phyloP scores from a whole-genome alignment of 2,888 invertebrate species.

The Platerodrilus igneus region DNA sequence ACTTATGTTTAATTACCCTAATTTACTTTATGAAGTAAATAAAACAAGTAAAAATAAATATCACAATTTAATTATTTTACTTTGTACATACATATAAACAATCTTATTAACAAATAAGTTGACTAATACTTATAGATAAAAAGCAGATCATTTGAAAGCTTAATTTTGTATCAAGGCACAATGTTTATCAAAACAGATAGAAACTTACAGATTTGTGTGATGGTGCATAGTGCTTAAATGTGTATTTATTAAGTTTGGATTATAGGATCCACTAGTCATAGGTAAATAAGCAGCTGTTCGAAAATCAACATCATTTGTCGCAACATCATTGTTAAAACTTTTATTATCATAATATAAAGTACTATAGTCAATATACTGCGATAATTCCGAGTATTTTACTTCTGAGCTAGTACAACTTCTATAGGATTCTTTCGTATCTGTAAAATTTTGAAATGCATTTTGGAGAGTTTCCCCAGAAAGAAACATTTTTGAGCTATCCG shows the following conservation, averaged over 20 bases:
- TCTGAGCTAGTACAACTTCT: slow-evolving; percentile 22
- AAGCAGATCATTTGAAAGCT: slow-evolving; percentile 28
- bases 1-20: too few species aligned
- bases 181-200: slow-evolving; percentile 11
- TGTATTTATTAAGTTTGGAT: slow-evolving; percentile 21
- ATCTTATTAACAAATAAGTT: slow-evolving; percentile 12
- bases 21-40: neutral
- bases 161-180: slow-evolving; percentile 26
- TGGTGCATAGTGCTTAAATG: slow-evolving; percentile 14
- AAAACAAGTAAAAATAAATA: slow-evolving; percentile 16
- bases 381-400: slow-evolving; percentile 32
- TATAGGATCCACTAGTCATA: slow-evolving; percentile 24
- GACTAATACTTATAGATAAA: slow-evolving; percentile 18
- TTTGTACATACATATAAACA: slow-evolving; percentile 17
- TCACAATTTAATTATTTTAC: slow-evolving; percentile 21
- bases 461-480: slow-evolving; percentile 32
- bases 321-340: slow-evolving; percentile 32
- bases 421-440: slow-evolving; percentile 20
- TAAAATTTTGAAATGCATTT: slow-evolving; percentile 18
- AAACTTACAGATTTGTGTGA: slow-evolving; percentile 10
- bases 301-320: slow-evolving; percentile 45
- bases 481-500: slow-evolving; percentile 29
- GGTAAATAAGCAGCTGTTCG: slow-evolving; percentile 36
- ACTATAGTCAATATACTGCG: slow-evolving; percentile 42
- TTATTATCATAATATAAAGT: slow-evolving; percentile 41